Base-by-base conservation (phyloP, 1,140 invertebrate species). In the Orussus abietinus region DNA sequence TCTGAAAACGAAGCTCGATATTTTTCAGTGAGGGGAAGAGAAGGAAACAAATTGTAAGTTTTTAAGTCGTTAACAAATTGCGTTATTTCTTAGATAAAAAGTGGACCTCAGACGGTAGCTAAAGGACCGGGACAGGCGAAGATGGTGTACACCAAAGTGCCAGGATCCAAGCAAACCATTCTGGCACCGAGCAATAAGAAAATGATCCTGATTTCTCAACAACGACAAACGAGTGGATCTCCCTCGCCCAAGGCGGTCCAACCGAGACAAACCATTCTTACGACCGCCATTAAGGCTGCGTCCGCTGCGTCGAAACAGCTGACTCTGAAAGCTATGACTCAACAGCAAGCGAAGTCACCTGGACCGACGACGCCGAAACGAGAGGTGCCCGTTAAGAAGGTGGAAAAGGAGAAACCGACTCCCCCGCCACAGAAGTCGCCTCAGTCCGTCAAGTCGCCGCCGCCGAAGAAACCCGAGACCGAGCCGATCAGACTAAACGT, bases 401-500 rank as follows among this genome's bases (percentile, higher is more conserved):
- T 29, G 31, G 43, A 54, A 32, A 51, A 42, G 41, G 14, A 14
- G n/a, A 62, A 55, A 21, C 28, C 47, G 9, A 37, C 36, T 11
- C 39, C 13, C n/a, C n/a, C 22, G 17, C 25, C 12, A 11, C 13
- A 37, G 3, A 49, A 51, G 15, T 14, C 4, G 14, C 22, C 3
- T 14, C 10, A 14, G 21, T 9, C 22, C 10, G 15, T 11, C 51
- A 59, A 44, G 15, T 18, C 18, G 21, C 40, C 41, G 6, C 38
- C 26, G 5, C n/a, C 36, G 3, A 65, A 57, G 21, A 66, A 62
- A 19, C 40, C 68, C 5, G 72, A 75, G 51, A 74, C 81, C 1
- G 88, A 91, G 55, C 82, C 84, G 1, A 81, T 91, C 19, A 72
- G 91, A 37, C 70, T 86, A 1, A 92, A 86, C 67, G 87, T 92